Evolutionary conservation across 2,888 invertebrate genomes (phyloP).

Genomic region (Iselma pallidipennis): DNA sequence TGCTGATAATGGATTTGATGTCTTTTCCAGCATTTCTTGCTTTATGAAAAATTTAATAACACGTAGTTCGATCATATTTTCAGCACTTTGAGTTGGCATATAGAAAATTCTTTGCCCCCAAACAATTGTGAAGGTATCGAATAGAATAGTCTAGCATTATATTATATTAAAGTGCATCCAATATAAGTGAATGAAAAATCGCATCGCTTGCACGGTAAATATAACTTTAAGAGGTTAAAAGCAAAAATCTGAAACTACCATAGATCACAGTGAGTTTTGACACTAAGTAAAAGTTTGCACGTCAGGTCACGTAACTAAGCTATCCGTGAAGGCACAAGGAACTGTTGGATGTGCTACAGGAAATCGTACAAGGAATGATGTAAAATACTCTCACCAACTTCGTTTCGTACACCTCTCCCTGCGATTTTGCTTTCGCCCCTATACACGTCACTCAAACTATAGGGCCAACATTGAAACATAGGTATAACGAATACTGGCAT

Average conservation of each 20-base stretch:
- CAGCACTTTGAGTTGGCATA: neutral
- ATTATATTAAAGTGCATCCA: too few species aligned
- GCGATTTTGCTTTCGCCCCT: neutral
- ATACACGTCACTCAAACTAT: neutral
- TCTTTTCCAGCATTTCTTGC: neutral
- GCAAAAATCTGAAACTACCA: constrained; percentile 12
- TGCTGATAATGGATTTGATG: neutral
- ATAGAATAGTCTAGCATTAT: too few species aligned
- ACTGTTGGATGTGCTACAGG: neutral
- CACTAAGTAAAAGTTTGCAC: constrained; percentile 22
- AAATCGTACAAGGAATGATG: too few species aligned
- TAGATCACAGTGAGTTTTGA: constrained; percentile 19
- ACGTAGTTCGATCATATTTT: neutral
- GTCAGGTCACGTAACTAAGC: constrained; percentile 22
- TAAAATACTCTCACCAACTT: neutral
- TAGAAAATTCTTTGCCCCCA: neutral
- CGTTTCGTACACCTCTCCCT: neutral
- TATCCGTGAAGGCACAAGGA: constrained; percentile 15
- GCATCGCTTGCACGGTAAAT: too few species aligned
- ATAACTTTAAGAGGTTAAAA: constrained; percentile 15
- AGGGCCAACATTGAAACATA: too few species aligned
- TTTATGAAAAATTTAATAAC: constrained; percentile 2
- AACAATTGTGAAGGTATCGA: neutral
- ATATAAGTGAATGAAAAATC: too few species aligned
- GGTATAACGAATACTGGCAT: too few species aligned